Evolutionary conservation across 2,888 invertebrate genomes (phyloP).

Genomic region (Brachyptera putata): DNA sequence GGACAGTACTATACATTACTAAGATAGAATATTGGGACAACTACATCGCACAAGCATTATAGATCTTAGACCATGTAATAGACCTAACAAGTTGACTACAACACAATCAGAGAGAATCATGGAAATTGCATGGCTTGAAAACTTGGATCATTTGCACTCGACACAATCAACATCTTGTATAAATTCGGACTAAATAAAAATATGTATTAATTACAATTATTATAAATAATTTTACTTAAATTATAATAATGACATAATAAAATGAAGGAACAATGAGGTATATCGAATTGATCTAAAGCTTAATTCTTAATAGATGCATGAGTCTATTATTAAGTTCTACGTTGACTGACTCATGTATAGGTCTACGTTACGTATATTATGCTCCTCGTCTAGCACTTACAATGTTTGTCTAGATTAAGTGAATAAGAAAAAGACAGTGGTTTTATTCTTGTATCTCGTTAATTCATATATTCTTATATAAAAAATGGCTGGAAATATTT

Average conservation of each 20-base stretch:
- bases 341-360: constrained; percentile 1
- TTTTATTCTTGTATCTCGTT: constrained; percentile 3
- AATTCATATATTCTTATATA: constrained; percentile 14
- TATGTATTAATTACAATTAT: constrained; percentile 11
- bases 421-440: constrained; percentile 3
- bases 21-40: constrained; percentile 20
- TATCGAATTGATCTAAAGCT: constrained; percentile 20
- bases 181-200: constrained; percentile 17
- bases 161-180: constrained; percentile 18
- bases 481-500: constrained; percentile 21
- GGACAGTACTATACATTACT: constrained; percentile 30
- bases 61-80: background rate
- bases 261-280: constrained; percentile 20
- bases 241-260: constrained; percentile 10
- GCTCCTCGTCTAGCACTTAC: background rate
- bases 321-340: background rate
- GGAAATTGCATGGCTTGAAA: background rate
- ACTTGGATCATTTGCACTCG: background rate
- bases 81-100: constrained; percentile 8
- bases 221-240: constrained; percentile 9
- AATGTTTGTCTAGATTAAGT: background rate
- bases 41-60: constrained; percentile 15
- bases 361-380: too few species aligned
- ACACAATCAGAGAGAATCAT: constrained; percentile 10
- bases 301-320: background rate